Base-by-base conservation (phyloP, 2,888 invertebrate species). In the Xiphydria camelus region DNA sequence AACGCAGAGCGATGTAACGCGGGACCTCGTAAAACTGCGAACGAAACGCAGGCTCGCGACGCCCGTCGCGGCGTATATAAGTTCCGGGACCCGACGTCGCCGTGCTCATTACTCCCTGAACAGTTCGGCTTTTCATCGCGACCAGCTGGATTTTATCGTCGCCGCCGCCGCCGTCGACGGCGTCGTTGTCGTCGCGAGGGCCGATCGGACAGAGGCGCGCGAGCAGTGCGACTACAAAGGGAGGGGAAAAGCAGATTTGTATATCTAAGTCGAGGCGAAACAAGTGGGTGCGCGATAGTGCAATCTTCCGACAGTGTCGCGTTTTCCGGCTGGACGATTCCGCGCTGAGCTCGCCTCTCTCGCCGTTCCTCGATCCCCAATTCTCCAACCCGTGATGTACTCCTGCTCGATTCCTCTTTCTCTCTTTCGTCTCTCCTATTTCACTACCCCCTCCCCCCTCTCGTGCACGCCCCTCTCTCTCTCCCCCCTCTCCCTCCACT, bases 271-370 rank as follows among this genome's bases (percentile, higher is more conserved):
- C 37, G 12, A 47, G 52, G 55, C 57, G 55, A 66, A 70, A 68
- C 68, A 67, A 70, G 68, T 68, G 66, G 66, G 61, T 63, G 53
- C 35, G 53, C 62, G 62, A 68, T 65, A 70, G 68, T 64, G 63
- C 62, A 68, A 70, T 71, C 68, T 71, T 66, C 68, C 62, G 58
- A 58, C 57, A 61, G 61, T 66, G 68, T 66, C 67, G 67, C 62
- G 68, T 68, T 71, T 69, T 68, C 69, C 68, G 56, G 61, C 59
- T 64, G 63, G 59, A 32, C 61, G 68, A 68, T 57, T 65, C 55
- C 59, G 55, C 61, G 57, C 55, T 55, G 51, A 57, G 58, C 55
- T 54, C 50, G 50, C 46, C 59, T 49, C 51, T 52, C 53, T 15
- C 17, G 33, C 34, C 34, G n/a, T 20, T 34, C 34, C 15, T 46